A percentile compares a stretch with the other conserved stretches of the same genome.
Conservation (phyloP, 2,888 invertebrate species). For the Scaptomyza caliginosa region DNA sequence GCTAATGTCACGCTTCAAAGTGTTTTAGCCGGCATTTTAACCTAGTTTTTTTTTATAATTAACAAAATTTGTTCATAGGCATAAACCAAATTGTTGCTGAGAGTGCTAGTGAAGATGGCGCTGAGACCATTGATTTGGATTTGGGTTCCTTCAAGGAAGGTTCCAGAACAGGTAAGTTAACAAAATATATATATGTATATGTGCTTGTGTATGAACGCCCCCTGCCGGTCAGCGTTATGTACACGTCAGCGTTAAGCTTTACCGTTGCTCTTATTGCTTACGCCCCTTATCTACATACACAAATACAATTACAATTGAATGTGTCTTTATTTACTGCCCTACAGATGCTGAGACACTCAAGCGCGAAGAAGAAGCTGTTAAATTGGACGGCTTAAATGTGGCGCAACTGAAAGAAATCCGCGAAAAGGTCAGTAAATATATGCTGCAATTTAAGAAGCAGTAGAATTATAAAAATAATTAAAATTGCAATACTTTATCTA, state of each 20-base stretch:
- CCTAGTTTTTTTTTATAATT: constrained; percentile 46
- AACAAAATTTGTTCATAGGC: constrained; percentile 52
- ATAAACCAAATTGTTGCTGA: constrained; percentile 77
- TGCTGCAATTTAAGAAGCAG: background rate
- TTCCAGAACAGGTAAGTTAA: constrained; percentile 91
- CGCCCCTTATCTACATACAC: constrained; percentile 42
- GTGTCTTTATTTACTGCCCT: constrained; percentile 3
- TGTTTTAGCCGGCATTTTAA: constrained; percentile 60
- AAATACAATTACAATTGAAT: background rate
- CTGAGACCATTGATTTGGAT: constrained; percentile 90
- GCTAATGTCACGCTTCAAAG: constrained; percentile 27
- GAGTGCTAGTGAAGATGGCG: constrained; percentile 53
- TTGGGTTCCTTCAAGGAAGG: constrained; percentile 93
- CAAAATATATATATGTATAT: background rate
- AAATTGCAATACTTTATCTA: too few species aligned
- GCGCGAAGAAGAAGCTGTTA: constrained; percentile 98
- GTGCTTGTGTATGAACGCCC: background rate
- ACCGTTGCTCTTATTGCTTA: constrained; percentile 30
- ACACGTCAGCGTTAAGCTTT: constrained; percentile 72
- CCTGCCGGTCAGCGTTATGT: constrained; percentile 27
- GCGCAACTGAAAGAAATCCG: constrained; percentile 96
- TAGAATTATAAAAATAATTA: too few species aligned
- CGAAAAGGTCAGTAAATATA: constrained; percentile 86
- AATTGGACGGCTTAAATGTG: constrained; percentile 96
- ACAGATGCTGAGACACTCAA: constrained; percentile 94